Conservation (phyloP, 2,113 vertebrate species). For the Chlamydotis undulata region DNA sequence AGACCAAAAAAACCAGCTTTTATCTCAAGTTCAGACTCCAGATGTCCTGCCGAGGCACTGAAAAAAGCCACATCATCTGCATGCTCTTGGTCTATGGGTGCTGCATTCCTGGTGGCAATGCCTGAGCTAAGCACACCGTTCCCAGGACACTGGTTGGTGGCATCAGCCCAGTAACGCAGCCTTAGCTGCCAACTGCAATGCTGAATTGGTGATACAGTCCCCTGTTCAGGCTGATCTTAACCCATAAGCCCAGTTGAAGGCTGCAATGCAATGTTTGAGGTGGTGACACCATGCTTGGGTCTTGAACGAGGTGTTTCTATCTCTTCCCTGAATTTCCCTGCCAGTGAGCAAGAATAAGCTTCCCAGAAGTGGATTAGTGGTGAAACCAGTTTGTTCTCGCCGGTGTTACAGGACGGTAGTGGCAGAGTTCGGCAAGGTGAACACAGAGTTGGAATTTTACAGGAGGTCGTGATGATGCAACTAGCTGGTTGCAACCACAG, state of each 20-base stretch:
- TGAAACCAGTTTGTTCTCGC: not conserved
- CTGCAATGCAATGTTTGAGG: not conserved
- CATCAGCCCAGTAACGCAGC: not conserved
- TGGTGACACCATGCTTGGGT: not conserved
- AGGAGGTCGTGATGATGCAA: not conserved
- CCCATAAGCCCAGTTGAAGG: not conserved
- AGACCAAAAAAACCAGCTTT: not conserved
- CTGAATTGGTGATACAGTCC: not conserved
- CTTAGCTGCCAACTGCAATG: not conserved
- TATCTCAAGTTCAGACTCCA: not conserved
- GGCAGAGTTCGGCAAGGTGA: not conserved
- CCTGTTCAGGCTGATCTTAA: not conserved
- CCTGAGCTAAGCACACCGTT: not conserved
- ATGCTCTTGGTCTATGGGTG: rapidly evolving
- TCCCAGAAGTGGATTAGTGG: not conserved
- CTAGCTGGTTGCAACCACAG: not conserved
- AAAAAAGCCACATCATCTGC: not conserved
- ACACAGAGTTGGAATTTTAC: not conserved
- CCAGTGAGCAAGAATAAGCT: not conserved
- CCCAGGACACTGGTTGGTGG: too few species aligned
- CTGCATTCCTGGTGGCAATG: not conserved
- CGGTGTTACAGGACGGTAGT: not conserved
- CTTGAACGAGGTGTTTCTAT: not conserved
- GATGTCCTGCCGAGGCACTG: not conserved
- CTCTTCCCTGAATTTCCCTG: not conserved